phyloP scores from a whole-genome alignment of 2,113 vertebrate genomes.

The Cyanocitta stelleri region DNA sequence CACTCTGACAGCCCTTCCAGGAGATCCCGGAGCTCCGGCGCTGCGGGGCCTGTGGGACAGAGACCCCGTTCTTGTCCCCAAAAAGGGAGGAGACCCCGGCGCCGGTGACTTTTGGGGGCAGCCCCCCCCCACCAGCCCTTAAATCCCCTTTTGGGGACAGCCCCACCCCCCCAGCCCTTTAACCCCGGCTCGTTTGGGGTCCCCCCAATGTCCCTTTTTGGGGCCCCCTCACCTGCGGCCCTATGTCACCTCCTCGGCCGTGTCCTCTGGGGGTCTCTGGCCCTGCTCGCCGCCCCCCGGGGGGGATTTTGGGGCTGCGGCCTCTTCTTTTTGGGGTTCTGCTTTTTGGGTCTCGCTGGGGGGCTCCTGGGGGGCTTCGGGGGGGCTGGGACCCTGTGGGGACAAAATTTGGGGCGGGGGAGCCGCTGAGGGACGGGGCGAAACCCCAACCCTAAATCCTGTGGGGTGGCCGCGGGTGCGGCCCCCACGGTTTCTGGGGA shows the following conservation, averaged over 20 bases:
- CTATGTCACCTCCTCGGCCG: conserved; percentile 37
- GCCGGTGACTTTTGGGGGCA: too few species aligned
- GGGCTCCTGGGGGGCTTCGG: neutral
- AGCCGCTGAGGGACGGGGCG: neutral
- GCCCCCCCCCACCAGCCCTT: too few species aligned
- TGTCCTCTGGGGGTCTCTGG: neutral
- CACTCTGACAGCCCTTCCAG: too few species aligned
- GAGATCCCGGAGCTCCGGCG: too few species aligned
- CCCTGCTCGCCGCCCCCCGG: neutral
- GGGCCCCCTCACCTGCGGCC: neutral
- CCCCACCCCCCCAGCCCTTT: neutral
- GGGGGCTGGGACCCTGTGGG: neutral
- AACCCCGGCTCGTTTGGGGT: neutral
- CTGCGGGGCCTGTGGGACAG: too few species aligned
- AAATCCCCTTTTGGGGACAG: neutral
- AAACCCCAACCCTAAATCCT: neutral
- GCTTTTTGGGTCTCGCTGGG: neutral
- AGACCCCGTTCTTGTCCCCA: too few species aligned
- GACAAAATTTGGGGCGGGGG: neutral
- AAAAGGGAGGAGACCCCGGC: too few species aligned
- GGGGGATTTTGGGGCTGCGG: neutral
- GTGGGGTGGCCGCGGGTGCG: neutral
- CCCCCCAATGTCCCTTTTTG: neutral
- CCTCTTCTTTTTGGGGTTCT: neutral
- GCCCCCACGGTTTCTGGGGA: neutral